Conservation (phyloP, 37 sponge, comb jelly and placozoan species). For the Spongilla lacustris region DNA sequence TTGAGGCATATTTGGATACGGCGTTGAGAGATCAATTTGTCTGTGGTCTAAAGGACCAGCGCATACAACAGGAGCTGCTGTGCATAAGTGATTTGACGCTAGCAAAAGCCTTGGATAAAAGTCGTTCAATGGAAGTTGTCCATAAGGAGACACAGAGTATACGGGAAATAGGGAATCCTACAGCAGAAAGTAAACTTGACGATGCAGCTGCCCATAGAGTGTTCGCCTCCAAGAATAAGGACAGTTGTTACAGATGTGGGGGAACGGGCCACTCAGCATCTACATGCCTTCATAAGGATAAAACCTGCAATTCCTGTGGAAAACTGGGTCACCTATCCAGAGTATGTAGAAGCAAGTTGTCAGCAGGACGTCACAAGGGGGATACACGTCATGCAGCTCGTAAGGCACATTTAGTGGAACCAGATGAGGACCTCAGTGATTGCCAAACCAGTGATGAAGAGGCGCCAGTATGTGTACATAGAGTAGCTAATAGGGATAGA, state of each 20-base stretch:
- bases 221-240: neutral
- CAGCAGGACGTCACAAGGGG: too few relatives aligned
- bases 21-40: neutral
- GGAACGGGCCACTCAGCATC: neutral
- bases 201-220: neutral
- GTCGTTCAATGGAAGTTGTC: too few relatives aligned
- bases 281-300: too few relatives aligned
- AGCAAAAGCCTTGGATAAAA: neutral
- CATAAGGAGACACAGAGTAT: neutral
- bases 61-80: slow-evolving; percentile 8
- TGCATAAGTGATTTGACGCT: neutral
- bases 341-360: neutral
- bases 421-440: neutral
- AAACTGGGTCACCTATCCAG: neutral
- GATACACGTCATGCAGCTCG: too few relatives aligned
- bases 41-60: neutral
- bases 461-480: neutral
- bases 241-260: slow-evolving; percentile 15
- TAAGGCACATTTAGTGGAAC: neutral
- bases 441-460: neutral
- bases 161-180: too few relatives aligned
- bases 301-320: too few relatives aligned
- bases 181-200: neutral
- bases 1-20: neutral
- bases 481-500: neutral